Percentiles rank a stretch among this genome's conserved stretches.
phyloP scores from a whole-genome alignment of 2,888 invertebrate genomes.

The Chrysolina oricalcia region DNA sequence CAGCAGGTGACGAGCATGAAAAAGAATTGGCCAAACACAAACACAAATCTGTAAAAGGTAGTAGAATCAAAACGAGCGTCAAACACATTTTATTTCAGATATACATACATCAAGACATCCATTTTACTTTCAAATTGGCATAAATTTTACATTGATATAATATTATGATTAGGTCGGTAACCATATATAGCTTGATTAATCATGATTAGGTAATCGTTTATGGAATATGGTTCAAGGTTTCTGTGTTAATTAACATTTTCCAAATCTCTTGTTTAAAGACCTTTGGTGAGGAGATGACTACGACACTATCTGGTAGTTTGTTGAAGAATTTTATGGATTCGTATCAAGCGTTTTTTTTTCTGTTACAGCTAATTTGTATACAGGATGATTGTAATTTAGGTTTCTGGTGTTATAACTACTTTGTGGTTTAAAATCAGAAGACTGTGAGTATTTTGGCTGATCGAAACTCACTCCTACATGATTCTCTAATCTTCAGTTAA shows the following conservation, averaged over 20 bases:
- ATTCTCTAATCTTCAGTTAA: neutral
- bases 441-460: constrained; percentile 5
- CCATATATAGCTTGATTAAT: neutral
- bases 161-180: neutral
- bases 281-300: too few relatives aligned
- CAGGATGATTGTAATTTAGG: constrained; percentile 3
- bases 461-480: neutral
- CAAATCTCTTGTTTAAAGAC: constrained; percentile 6
- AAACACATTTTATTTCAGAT: too few relatives aligned
- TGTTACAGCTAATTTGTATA: neutral
- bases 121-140: too few relatives aligned
- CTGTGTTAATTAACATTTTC: constrained; percentile 3
- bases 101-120: too few relatives aligned
- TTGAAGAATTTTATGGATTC: too few relatives aligned
- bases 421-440: neutral
- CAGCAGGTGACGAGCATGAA: too few relatives aligned
- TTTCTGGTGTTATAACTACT: constrained; percentile 9
- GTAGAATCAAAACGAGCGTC: too few relatives aligned
- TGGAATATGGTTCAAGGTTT: neutral
- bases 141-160: constrained; percentile 6
- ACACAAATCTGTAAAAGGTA: too few relatives aligned
- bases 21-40: too few relatives aligned
- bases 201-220: neutral
- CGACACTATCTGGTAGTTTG: too few relatives aligned
- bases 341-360: too few relatives aligned